phyloP scores from a whole-genome alignment of 2,888 invertebrate species.

The Aromia moschata region DNA sequence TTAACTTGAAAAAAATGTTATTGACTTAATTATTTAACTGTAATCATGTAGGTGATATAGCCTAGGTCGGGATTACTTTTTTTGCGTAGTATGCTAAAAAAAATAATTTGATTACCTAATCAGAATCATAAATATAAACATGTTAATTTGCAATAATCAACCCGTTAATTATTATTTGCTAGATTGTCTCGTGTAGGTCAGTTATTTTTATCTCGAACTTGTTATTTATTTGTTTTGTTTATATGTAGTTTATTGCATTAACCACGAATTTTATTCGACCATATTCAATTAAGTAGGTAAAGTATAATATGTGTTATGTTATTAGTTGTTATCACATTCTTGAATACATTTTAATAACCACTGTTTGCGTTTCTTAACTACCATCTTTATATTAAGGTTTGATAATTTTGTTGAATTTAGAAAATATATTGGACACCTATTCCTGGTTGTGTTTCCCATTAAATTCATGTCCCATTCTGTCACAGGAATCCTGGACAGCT shows the following conservation, averaged over 20 bases:
- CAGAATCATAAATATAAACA: conserved; percentile 22
- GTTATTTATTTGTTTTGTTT: conserved; percentile 12
- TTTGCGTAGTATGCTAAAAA: conserved; percentile 26
- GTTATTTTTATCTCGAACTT: conserved; percentile 19
- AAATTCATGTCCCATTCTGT: too few relatives aligned
- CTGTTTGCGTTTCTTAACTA: too few relatives aligned
- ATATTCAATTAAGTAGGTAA: conserved; percentile 3
- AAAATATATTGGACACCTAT: too few relatives aligned
- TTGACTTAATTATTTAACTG: too few relatives aligned
- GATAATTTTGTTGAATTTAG: too few relatives aligned
- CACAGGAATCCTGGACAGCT: too few relatives aligned
- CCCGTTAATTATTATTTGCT: conserved; percentile 17
- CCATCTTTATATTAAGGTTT: too few relatives aligned
- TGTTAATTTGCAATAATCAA: conserved; percentile 20
- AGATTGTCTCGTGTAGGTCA: conserved; percentile 23
- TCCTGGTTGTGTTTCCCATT: too few relatives aligned
- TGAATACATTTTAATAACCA: too few relatives aligned
- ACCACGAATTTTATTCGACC: background rate
- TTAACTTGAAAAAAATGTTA: too few relatives aligned
- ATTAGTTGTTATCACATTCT: background rate
- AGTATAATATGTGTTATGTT: background rate
- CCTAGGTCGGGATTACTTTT: conserved; percentile 25
- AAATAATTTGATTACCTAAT: conserved; percentile 30
- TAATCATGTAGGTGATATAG: conserved; percentile 3
- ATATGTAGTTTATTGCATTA: conserved; percentile 8